Evolutionary conservation across 2,888 invertebrate species (phyloP).

Genomic region (Adela reaumurella): DNA sequence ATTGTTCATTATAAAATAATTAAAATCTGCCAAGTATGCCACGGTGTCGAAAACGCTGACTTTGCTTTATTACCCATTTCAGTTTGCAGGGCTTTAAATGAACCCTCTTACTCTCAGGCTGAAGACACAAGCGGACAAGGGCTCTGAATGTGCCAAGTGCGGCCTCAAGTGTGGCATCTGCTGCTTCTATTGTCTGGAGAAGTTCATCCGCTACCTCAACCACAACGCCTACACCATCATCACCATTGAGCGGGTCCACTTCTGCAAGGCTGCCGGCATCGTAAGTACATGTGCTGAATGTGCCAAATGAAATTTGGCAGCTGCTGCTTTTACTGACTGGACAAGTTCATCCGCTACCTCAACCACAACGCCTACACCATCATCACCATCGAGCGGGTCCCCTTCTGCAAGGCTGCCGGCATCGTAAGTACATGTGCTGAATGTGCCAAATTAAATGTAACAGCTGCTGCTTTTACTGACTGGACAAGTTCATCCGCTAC

Average conservation of each 20-base stretch:
- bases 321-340: conserved; percentile 87
- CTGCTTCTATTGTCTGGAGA: conserved; percentile 88
- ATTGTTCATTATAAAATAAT: no score
- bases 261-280: conserved; percentile 85
- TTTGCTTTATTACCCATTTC: no score
- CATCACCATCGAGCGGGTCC: no score
- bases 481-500: conserved; percentile 78
- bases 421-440: conserved; percentile 47
- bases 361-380: conserved; percentile 61
- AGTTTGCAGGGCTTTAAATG: no score
- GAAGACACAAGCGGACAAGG: conserved; percentile 64
- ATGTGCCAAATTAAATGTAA: conserved; percentile 60
- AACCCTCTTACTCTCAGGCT: no score
- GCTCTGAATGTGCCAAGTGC: conserved; percentile 72
- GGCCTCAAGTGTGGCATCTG: conserved; percentile 80
- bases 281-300: conserved; percentile 45
- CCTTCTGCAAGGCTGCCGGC: no score
- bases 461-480: conserved; percentile 27
- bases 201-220: conserved; percentile 86
- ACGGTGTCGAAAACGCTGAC: no score
- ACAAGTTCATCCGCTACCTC: conserved; percentile 86
- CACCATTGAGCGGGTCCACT: conserved; percentile 86
- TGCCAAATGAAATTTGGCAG: conserved; percentile 67
- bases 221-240: conserved; percentile 95
- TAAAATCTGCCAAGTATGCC: no score